Evolutionary conservation across 2,113 vertebrate genomes (phyloP), one percentile per base, ranked within the genome.

Genomic region (Tragelaphus imberbis): DNA sequence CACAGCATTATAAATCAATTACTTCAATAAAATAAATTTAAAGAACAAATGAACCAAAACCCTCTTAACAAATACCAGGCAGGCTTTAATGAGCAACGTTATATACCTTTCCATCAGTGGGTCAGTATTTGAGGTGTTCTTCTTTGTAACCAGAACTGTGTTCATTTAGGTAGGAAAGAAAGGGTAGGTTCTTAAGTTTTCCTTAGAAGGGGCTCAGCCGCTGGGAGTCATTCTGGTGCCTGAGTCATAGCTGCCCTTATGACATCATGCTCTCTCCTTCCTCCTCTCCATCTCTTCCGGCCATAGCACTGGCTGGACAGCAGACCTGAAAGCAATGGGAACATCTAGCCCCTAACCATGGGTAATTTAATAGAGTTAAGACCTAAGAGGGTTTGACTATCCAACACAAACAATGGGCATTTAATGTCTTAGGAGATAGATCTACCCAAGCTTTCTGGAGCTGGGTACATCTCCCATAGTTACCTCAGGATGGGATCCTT

Each of bases 241-340:
- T 17, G 65, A n/a, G 56, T 98, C 96, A 98, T 3, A 96, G 68
- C 3, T 19, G 27, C 86, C 36, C n/a, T 97, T 98, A 30, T 98
- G 97, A 97, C 97, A 53, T 98, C 97, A 94, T 2, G 4, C 16
- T 75, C 17, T 30, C 27, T 9, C 61, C 19, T 6, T 15, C 49
- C 33, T 55, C 75, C 63, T 28, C 28, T 44, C 75, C 75, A 40
- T 21, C 86, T 68, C 87, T 77, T 51, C n/a, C 44, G 11, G 3
- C 40, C 51, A 9, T 27, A 88, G 84, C 75, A 25, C 7, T 14
- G 68, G 53, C 92, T 49, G 25, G 40, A 88, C 51, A 2, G 81
- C 77, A 68, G 96, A 91, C 97, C 90, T 33, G 94, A 91, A 87
- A 65, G 93, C 5, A 49, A 95, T 97, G 95, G 92, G n/a, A 96